Evolutionary conservation across 2,888 invertebrate genomes (phyloP), one percentile per base, ranked within the genome.

Genomic region (Nemurella pictetii): DNA sequence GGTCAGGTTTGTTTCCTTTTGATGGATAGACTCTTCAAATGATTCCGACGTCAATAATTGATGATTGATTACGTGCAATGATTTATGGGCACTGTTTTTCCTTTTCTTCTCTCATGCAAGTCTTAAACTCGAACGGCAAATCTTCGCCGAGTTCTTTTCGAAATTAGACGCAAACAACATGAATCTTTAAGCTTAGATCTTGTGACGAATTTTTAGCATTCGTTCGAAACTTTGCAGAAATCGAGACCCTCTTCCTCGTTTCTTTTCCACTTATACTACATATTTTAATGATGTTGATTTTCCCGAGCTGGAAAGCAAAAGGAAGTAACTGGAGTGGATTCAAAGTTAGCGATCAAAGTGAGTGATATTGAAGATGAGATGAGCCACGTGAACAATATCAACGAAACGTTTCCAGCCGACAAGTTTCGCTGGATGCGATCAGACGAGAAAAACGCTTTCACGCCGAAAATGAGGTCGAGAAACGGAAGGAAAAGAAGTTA

Each of bases 11-110:
- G 78, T 30, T 78, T 30, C 28, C 30, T 82, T 15, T 27, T 55
- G 82, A 82, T 82, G 55, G 82, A 82, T 82, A 55, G 82, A 82
- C 27, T 82, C 27, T n/a, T 82, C 55, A 72, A 82, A 82, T 55
- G 82, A 72, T 82, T 28, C 20, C 82, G 29, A 82, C 82, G 82
- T 82, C 82, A 82, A 36, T 82, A 82, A 82, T 72, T 55, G 36
- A 72, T 82, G 82, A 82, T 82, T 82, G 82, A 82, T 82, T 36
- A 82, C 82, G 55, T 55, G 1, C 55, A 12, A 82, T 82, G 82
- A 82, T 82, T 82, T 28, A 82, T 82, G 27, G 30, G 27, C 72
- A 72, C 20, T 82, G 55, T 82, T 82, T 81, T 35, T 81, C 26
- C 25, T 25, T 81, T 32, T 81, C 25, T 81, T 80, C n/a, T 81